Conservation (phyloP, 1,140 invertebrate genomes). For the Palaemon carinicauda region DNA sequence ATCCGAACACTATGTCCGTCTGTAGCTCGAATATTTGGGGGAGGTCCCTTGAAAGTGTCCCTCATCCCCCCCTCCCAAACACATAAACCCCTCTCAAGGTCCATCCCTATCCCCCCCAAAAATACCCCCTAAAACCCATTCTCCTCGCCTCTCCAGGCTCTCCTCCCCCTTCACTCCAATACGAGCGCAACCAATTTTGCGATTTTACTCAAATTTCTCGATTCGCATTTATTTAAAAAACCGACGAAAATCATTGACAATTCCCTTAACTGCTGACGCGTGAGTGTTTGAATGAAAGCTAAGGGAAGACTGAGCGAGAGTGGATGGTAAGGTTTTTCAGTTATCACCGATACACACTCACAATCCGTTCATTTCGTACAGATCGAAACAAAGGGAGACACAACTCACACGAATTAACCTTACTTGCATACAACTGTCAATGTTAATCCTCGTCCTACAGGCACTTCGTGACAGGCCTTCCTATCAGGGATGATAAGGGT, state of each 20-base stretch:
- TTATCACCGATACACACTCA: conserved; percentile 41
- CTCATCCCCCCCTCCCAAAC: not conserved
- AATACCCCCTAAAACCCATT: not conserved
- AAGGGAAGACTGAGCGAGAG: conserved; percentile 6
- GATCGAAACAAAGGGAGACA: conserved; percentile 60
- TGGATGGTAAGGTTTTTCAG: conserved; percentile 28
- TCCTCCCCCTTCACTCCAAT: not conserved
- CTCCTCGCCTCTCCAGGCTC: not conserved
- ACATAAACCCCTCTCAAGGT: not conserved
- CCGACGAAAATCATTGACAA: conserved; percentile 42
- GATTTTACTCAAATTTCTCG: not conserved
- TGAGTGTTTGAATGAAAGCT: conserved; percentile 50
- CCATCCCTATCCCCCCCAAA: not conserved
- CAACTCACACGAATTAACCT: not conserved
- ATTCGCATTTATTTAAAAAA: conserved; percentile 33
- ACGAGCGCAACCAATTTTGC: conserved; percentile 12
- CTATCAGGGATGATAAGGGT: not conserved
- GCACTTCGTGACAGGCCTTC: not conserved
- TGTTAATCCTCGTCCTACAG: not conserved
- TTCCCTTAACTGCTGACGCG: conserved; percentile 1
- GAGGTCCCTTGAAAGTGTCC: not conserved
- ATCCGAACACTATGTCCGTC: conserved; percentile 12
- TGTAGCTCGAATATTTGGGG: conserved; percentile 44
- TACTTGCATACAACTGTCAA: not conserved
- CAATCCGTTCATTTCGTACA: conserved; percentile 58